Evolutionary conservation across 1,140 invertebrate species (phyloP), one percentile per base, ranked within the genome.

Genomic region (Mercenaria mercenaria): DNA sequence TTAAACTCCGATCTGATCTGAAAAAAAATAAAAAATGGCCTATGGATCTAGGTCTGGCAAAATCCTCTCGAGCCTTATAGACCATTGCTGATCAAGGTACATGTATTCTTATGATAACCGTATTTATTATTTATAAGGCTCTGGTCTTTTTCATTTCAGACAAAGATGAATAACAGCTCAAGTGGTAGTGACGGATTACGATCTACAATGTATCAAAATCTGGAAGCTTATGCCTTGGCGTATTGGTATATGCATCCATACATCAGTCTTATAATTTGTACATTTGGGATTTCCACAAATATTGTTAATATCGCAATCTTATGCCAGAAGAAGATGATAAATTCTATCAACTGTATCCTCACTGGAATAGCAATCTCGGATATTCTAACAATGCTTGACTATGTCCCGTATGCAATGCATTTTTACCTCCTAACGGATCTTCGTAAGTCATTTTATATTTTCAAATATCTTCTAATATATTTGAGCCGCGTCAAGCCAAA

Each of bases 271-370:
- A 93, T 97, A 2, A 97, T 99, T 10, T 99, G 99, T 95, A 95
- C 98, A 50, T 98, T 99, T 92, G 99, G 99, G 34, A 97, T 98
- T 47, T 96, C 99, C 82, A 98, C 98, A 20, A 99, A 99, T 94
- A 96, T 98, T 23, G 96, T 99, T 50, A 99, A 99, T 95, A 98
- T 99, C 72, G 97, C 98, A 11, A 98, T 99, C 0, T 95, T 99
- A 39, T 99, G 98, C 0, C 96, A 98, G 52, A 97, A 98, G 92
- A 97, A 98, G 90, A 97, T 99, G 97, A 97, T 97, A 1, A 97
- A 97, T 0, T 97, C 98, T 0, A 98, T 98, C 88, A 99, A 99
- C 95, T 96, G 97, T 77, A 98, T 99, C 39, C 96, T 99, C 3
- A 99, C 98, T 80, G 97, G 97, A 81, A 96, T 99, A 34, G 98